phyloP scores from a whole-genome alignment of 2,797 vertebrate genomes.

The Lithobates sylvaticus region DNA sequence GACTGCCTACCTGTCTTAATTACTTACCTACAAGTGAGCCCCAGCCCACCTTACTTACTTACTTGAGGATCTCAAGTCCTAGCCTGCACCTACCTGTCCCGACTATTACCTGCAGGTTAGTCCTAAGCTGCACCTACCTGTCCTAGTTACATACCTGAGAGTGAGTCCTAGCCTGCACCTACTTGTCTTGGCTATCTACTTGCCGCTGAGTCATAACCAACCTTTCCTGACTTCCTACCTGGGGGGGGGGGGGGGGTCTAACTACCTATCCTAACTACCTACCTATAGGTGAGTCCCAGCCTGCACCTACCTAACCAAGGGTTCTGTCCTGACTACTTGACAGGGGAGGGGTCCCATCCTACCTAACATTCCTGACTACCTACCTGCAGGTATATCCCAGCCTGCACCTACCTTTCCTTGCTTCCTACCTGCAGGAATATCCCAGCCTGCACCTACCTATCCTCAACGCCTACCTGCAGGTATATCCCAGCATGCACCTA shows the following conservation, averaged over 20 bases:
- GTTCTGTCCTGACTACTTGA: too few species aligned
- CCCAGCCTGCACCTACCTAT: too few species aligned
- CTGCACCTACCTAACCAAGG: neutral
- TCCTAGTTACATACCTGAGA: slow-evolving; percentile 5
- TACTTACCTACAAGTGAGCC: neutral
- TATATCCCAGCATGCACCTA: too few species aligned
- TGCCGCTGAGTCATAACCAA: neutral
- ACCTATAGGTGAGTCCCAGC: neutral
- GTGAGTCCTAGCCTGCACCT: neutral
- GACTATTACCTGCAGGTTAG: slow-evolving; percentile 25
- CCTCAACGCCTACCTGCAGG: too few species aligned
- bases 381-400: too few species aligned
- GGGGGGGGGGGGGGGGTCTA: too few species aligned
- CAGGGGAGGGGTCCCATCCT: too few species aligned
- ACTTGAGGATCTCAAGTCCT: neutral
- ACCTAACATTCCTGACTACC: too few species aligned
- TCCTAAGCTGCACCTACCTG: neutral
- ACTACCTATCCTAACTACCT: neutral
- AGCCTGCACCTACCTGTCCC: neutral
- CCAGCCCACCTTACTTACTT: neutral
- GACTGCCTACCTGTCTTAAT: neutral
- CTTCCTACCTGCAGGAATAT: too few species aligned
- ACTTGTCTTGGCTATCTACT: too few species aligned
- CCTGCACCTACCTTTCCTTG: too few species aligned
- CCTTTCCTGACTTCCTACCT: too few species aligned